Evolutionary conservation across 2,888 invertebrate genomes (phyloP), one percentile per base, ranked within the genome.

Genomic region (Cecidostiba fungosa): DNA sequence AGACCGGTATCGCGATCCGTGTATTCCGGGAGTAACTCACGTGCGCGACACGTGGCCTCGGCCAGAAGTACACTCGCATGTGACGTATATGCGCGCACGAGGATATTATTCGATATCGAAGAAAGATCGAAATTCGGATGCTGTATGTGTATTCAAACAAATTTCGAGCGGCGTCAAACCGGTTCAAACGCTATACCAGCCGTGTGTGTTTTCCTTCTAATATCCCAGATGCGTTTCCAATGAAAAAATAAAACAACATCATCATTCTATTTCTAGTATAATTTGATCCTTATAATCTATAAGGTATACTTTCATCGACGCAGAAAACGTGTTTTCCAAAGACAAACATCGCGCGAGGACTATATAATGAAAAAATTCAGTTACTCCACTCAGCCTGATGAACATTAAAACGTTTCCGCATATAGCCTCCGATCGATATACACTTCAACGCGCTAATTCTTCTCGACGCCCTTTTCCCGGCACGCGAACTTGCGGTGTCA

Each of bases 21-120:
- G 23, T 84, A 85, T 79, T 79, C 85, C 66, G 77, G 81, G 69
- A 79, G 81, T 81, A 77, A 72, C 78, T 86, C 84, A 86, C 85
- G 87, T 87, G 87, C 76, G 73, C 39, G 43, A 82, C 85, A 87
- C 85, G 87, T 87, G 82, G 82, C 87, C 84, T 83, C 72, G 69
- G 8, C 73, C 26, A 47, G 54, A 1, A 10, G 12, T 26, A n/a
- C 14, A 26, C 4, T 10, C 5, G 4, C 29, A 26, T 29, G 14
- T 66, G 14, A 66, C 23, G 29, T 29, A 8, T 16, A 36, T n/a
- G n/a, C 39, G 72, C 23, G n/a, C 36, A 12, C 70, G 36, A 39
- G 43, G 72, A 72, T 23, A 29, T 29, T 26, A 66, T 66, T 29
- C 66, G 29, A 66, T 62, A 62, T 62, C 29, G 26, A 29, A 14